Base-by-base conservation (phyloP, 2,113 vertebrate species). In the Amia ocellicauda region DNA sequence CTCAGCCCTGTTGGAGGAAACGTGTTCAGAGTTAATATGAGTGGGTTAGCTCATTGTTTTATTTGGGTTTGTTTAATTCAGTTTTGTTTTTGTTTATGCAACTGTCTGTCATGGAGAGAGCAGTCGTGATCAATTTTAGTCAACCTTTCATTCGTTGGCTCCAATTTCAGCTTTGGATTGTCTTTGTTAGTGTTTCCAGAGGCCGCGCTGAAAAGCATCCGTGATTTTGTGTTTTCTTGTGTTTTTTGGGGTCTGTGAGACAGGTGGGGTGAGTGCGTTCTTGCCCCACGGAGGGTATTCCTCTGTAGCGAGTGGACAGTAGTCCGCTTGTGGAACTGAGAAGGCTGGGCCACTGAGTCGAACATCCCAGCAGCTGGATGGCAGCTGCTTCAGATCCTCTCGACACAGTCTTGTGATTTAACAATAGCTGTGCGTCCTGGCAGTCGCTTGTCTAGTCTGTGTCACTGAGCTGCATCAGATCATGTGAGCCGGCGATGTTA, bases 251-350 rank as follows among this genome's bases (percentile, higher is more conserved):
- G 16, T 56, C 13, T 56, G 29, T n/a, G 29, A 16, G 9, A 19
- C 26, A 19, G 31, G 55, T 13, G 2, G 11, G 17, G 16, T 56
- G 16, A 58, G 29, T 29, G 5, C 22, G 56, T 28, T 9, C 26
- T 56, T 20, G 27, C 31, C 2, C 31, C 11, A 11, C 16, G 31
- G 31, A 36, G 5, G 5, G 31, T 7, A 36, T 36, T 36, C 56
- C 40, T 4, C 29, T n/a, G 5, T 23, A 20, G 5, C 31, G 31
- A 29, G 40, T 28, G 10, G 26, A 45, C n/a, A 41, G 23, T 10
- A 47, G 58, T 60, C 31, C 5, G 31, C 31, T 36, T 43, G 20
- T 17, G 58, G 41, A 60, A 60, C 24, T 14, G n/a, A 56, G 26
- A n/a, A 1, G 13, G 13, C 19, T 3, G 11, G 3, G 19, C 29